These are phyloP conservation scores for Catagonus wagneri DNA, from an alignment of 2,113 vertebrate genomes.

Conservation along the genomic window DNA sequence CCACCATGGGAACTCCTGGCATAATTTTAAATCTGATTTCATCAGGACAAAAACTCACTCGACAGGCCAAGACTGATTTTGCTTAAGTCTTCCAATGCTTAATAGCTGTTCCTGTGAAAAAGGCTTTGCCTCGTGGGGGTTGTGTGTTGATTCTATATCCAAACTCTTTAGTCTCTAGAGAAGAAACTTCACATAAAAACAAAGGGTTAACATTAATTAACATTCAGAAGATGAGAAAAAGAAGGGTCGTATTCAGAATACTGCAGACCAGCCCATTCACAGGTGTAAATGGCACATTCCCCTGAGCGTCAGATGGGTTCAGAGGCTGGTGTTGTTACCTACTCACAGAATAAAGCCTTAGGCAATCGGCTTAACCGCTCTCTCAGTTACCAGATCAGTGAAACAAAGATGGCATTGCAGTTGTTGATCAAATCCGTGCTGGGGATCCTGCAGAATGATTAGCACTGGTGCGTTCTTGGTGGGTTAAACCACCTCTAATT, in stretches of 20 bases:
- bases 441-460: not conserved
- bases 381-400: not conserved
- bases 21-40: slow-evolving; percentile 26
- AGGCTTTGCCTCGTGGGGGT: not conserved
- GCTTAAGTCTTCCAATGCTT: not conserved
- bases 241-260: not conserved
- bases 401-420: slow-evolving; percentile 47
- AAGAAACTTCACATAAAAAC: not conserved
- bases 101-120: not conserved
- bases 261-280: not conserved
- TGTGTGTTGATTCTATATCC: not conserved
- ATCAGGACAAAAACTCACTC: not conserved
- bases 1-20: no score
- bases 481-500: not conserved
- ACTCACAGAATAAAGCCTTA: not conserved
- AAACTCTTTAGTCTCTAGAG: not conserved
- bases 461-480: not conserved
- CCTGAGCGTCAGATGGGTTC: not conserved
- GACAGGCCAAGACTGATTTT: not conserved
- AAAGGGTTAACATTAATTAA: not conserved
- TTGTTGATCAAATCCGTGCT: not conserved
- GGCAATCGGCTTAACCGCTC: not conserved
- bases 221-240: not conserved
- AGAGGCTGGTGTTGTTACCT: not conserved
- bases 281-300: not conserved